Conservation (phyloP, 2,113 vertebrate genomes). For the Orcinus orca region DNA sequence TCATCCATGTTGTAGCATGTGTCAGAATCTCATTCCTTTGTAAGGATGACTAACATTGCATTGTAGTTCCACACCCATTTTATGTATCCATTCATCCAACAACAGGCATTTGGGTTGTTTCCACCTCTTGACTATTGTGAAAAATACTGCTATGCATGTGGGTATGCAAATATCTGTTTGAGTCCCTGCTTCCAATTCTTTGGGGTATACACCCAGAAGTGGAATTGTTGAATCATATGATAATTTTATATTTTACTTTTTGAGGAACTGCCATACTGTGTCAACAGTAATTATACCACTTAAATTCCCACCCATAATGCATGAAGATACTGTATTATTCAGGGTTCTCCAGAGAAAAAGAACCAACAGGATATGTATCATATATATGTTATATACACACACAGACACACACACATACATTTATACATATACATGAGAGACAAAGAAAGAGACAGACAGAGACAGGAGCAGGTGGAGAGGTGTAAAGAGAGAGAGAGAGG, state of each 20-base stretch:
- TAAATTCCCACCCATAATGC: neutral
- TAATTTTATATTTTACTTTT: too few relatives aligned
- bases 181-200: neutral
- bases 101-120: neutral
- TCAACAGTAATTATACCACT: too few relatives aligned
- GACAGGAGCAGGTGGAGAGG: too few relatives aligned
- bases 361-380: neutral
- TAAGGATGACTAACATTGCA: neutral
- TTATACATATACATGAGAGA: too few relatives aligned
- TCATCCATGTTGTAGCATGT: neutral
- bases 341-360: neutral
- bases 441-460: too few relatives aligned
- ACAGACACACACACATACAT: too few relatives aligned
- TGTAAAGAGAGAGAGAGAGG: neutral
- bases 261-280: too few relatives aligned
- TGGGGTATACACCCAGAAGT: neutral
- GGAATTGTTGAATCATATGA: neutral
- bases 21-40: neutral
- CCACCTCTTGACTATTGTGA: neutral
- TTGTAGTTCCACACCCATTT: neutral
- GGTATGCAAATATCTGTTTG: neutral
- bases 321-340: neutral
- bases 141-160: neutral
- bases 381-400: too few relatives aligned
- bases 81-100: neutral